phyloP scores from a whole-genome alignment of 92 coral and sea anemone genomes.

The Plumapathes pennacea region DNA sequence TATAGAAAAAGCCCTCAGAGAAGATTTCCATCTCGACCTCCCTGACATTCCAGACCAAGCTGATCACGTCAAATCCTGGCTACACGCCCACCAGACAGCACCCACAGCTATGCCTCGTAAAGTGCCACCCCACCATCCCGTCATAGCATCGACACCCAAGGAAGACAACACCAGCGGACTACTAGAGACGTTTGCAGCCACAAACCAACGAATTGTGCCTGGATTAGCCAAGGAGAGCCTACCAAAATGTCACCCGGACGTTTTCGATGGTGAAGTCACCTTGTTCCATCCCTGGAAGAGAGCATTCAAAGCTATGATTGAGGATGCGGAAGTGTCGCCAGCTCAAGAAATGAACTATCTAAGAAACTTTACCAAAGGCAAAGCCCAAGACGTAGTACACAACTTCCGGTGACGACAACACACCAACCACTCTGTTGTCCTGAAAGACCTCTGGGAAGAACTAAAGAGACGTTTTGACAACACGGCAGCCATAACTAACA shows the following conservation, averaged over 20 bases:
- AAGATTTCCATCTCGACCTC: constrained; percentile 9
- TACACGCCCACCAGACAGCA: constrained; percentile 9
- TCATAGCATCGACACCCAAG: constrained; percentile 7
- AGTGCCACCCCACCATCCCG: not conserved
- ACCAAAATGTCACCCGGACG: constrained; percentile 17
- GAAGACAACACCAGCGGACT: constrained; percentile 27
- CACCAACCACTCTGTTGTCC: not conserved
- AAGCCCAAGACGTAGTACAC: constrained; percentile 11
- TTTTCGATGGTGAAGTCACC: constrained; percentile 32
- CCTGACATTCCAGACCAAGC: not conserved
- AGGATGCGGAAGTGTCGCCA: constrained; percentile 21
- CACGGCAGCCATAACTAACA: not conserved
- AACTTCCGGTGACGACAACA: constrained; percentile 5
- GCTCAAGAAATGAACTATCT: constrained; percentile 49
- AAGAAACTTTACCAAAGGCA: constrained; percentile 32
- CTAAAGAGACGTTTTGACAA: not conserved
- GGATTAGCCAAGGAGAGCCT: constrained; percentile 35
- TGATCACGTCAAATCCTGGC: not conserved
- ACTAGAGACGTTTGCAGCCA: constrained; percentile 32
- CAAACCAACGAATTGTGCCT: constrained; percentile 32
- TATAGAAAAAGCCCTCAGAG: constrained; percentile 18
- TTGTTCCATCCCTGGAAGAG: constrained; percentile 43
- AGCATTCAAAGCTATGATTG: constrained; percentile 50
- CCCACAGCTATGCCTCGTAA: not conserved
- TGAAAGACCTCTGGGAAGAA: not conserved